phyloP scores from a whole-genome alignment of 2,797 vertebrate species.

The Eleutherodactylus coqui region DNA sequence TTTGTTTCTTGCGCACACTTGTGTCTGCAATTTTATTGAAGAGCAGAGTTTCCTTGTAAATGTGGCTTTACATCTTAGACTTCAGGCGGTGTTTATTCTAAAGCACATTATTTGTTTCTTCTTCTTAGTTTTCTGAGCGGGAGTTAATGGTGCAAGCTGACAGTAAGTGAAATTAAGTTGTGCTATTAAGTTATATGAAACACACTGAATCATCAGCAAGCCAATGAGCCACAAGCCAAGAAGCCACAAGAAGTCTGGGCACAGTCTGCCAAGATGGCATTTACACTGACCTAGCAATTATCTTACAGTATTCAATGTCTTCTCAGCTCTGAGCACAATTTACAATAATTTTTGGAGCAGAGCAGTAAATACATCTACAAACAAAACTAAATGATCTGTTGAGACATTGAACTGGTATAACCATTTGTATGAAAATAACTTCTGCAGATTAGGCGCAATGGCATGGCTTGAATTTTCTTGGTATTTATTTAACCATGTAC shows the following conservation, averaged over 20 bases:
- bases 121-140: not conserved
- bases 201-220: slow-evolving; percentile 13
- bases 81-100: not conserved
- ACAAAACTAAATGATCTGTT: no score
- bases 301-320: not conserved
- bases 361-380: no score
- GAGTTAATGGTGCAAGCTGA: not conserved
- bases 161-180: slow-evolving; percentile 14
- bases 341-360: not conserved
- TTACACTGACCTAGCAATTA: not conserved
- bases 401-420: no score
- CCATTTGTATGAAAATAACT: no score
- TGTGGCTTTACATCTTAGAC: not conserved
- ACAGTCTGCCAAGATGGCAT: not conserved
- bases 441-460: no score
- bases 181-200: not conserved
- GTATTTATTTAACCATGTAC: no score
- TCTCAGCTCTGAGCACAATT: not conserved
- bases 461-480: no score
- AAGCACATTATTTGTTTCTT: not conserved
- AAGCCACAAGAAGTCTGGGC: not conserved
- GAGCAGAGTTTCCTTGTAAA: not conserved
- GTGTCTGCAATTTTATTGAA: not conserved
- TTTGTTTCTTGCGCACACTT: no score
- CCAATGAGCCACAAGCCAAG: not conserved